A percentile compares a stretch with the other conserved stretches of the same genome.
These are phyloP conservation scores for Coracias cyanogaster DNA, from an alignment of 2,797 vertebrate genomes.

Conservation along the genomic window DNA sequence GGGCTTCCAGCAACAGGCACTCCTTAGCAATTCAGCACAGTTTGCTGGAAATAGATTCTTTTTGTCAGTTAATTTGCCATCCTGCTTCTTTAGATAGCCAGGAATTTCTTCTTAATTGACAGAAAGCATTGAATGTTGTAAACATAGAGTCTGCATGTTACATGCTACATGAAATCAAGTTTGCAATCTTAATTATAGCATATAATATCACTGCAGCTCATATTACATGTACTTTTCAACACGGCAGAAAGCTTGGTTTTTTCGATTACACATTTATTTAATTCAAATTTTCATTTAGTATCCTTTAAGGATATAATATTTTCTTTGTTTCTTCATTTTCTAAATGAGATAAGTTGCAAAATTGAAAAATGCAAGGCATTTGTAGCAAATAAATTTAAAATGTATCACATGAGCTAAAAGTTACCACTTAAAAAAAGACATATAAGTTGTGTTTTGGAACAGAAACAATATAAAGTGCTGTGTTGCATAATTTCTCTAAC, in stretches of 20 bases:
- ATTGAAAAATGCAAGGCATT: constrained; percentile 5
- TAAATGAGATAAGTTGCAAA: neutral
- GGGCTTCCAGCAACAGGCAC: neutral
- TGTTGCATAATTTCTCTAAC: constrained; percentile 1
- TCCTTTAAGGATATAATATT: neutral
- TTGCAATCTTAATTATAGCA: constrained; percentile 30
- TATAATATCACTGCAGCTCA: constrained; percentile 24
- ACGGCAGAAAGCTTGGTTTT: constrained; percentile 15
- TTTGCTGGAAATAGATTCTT: neutral
- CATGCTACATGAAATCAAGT: neutral
- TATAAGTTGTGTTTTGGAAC: neutral
- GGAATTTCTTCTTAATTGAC: neutral
- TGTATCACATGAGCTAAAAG: neutral
- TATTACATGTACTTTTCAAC: constrained; percentile 34
- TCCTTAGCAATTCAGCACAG: neutral
- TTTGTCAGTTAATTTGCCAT: constrained; percentile 2
- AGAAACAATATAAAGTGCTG: constrained; percentile 1
- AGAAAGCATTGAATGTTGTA: constrained; percentile 6
- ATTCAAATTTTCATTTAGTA: neutral
- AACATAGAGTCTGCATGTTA: neutral
- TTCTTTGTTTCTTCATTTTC: neutral
- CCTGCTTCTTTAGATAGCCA: constrained; percentile 2
- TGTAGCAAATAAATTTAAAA: constrained; percentile 20
- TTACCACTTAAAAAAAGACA: neutral
- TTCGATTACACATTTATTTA: constrained; percentile 24